phyloP scores from a whole-genome alignment of 2,888 invertebrate genomes.

The Caenorhabditis sp. region DNA sequence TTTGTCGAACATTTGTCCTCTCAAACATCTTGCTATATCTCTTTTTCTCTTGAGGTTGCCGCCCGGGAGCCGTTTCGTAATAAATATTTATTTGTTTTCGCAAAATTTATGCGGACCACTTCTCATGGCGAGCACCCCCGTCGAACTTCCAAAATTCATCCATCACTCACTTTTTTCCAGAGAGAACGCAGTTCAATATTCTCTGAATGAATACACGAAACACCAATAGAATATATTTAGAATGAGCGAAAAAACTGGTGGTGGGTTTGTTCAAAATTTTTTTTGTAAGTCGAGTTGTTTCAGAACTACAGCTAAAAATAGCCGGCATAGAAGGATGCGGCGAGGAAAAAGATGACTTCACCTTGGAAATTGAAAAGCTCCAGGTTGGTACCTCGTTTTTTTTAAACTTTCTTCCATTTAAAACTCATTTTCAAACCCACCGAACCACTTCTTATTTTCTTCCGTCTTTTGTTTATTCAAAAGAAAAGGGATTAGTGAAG shows the following conservation, averaged over 20 bases:
- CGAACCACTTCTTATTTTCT: slow-evolving; percentile 34
- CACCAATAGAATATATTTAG: not conserved
- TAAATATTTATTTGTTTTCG: slow-evolving; percentile 50
- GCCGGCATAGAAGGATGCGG: slow-evolving; percentile 7
- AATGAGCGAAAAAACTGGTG: slow-evolving; percentile 38
- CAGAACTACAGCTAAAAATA: slow-evolving; percentile 52
- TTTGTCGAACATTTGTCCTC: slow-evolving; percentile 53
- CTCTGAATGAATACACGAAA: slow-evolving; percentile 45
- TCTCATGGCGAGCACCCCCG: not conserved
- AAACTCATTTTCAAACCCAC: slow-evolving; percentile 22
- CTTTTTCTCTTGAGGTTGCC: slow-evolving; percentile 40
- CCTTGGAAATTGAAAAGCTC: slow-evolving; percentile 61
- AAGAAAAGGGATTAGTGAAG: slow-evolving; percentile 58
- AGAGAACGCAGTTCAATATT: slow-evolving; percentile 42
- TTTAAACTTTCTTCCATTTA: not conserved
- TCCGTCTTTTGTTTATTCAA: slow-evolving; percentile 57
- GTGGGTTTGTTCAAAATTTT: not conserved
- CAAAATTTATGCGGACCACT: slow-evolving; percentile 30
- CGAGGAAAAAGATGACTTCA: slow-evolving; percentile 63
- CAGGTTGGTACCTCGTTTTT: slow-evolving; percentile 51
- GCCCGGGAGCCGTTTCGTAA: slow-evolving; percentile 32
- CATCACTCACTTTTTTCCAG: slow-evolving; percentile 19
- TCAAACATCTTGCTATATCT: slow-evolving; percentile 4
- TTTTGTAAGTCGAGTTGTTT: not conserved
- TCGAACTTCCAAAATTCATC: slow-evolving; percentile 1